Evolutionary conservation across 2,888 invertebrate genomes (phyloP).

Genomic region (Oligia strigilis): DNA sequence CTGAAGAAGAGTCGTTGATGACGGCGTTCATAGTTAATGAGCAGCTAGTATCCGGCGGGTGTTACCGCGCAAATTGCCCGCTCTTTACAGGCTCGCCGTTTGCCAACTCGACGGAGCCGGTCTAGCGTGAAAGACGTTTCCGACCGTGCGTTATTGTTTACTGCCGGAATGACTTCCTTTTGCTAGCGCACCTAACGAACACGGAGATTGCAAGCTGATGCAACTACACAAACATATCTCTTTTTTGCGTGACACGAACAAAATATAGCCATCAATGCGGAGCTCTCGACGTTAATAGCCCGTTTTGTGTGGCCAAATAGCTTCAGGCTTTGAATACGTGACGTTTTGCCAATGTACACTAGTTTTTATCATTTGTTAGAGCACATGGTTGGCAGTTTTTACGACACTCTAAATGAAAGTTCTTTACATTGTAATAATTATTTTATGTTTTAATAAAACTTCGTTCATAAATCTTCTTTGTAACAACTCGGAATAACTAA

Average conservation of each 20-base stretch:
- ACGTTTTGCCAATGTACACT: slow-evolving; percentile 33
- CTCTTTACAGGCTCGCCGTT: slow-evolving; percentile 83
- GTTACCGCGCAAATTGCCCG: slow-evolving; percentile 87
- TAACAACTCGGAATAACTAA: slow-evolving; percentile 48
- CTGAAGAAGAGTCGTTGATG: slow-evolving; percentile 89
- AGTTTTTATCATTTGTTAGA: slow-evolving; percentile 23
- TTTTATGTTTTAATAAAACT: slow-evolving; percentile 24
- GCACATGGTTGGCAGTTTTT: not conserved
- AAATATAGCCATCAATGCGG: slow-evolving; percentile 74
- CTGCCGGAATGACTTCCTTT: slow-evolving; percentile 87
- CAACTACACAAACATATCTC: slow-evolving; percentile 74
- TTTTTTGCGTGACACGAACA: slow-evolving; percentile 69
- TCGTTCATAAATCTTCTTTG: slow-evolving; percentile 40
- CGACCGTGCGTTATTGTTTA: slow-evolving; percentile 88
- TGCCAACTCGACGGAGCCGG: slow-evolving; percentile 81
- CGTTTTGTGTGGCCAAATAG: slow-evolving; percentile 72
- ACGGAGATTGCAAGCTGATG: slow-evolving; percentile 70
- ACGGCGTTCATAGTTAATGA: slow-evolving; percentile 90
- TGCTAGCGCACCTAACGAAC: slow-evolving; percentile 75
- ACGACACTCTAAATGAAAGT: not conserved
- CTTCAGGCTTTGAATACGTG: slow-evolving; percentile 65
- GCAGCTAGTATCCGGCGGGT: slow-evolving; percentile 87
- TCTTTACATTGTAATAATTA: slow-evolving; percentile 10
- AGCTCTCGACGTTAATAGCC: slow-evolving; percentile 73
- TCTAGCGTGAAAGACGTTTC: slow-evolving; percentile 85